phyloP scores from a whole-genome alignment of 2,113 vertebrate genomes.

The Notarius quadriscutis region DNA sequence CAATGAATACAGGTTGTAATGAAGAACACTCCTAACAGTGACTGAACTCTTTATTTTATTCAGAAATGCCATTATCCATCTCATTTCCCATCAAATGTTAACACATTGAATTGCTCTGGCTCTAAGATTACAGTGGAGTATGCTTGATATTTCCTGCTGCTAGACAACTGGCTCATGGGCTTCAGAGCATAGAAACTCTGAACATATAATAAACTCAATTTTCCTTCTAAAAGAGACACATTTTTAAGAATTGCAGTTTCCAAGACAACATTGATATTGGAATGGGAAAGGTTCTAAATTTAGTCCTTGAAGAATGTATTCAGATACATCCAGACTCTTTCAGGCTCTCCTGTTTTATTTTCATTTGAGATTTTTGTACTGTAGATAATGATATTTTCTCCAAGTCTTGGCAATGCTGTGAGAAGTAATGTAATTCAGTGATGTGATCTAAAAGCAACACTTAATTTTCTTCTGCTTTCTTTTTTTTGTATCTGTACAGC shows the following conservation, averaged over 20 bases:
- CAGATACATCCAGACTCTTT: neutral
- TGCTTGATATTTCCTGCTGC: slow-evolving; percentile 25
- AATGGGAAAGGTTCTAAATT: slow-evolving; percentile 42
- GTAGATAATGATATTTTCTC: slow-evolving; percentile 3
- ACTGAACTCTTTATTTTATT: neutral
- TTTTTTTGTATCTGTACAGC: neutral
- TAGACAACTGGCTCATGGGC: neutral
- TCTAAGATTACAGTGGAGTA: neutral
- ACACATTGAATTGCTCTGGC: slow-evolving; percentile 55
- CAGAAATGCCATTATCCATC: slow-evolving; percentile 68
- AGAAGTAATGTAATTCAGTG: neutral
- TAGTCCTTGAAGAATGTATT: slow-evolving; percentile 34
- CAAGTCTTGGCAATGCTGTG: neutral
- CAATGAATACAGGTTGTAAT: neutral
- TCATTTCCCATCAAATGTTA: slow-evolving; percentile 69
- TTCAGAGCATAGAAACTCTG: neutral
- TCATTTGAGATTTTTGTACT: slow-evolving; percentile 8
- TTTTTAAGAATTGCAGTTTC: slow-evolving; percentile 33
- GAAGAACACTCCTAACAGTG: neutral
- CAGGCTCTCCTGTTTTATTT: neutral
- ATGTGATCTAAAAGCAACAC: neutral
- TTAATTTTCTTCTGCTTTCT: neutral
- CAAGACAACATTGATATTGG: slow-evolving; percentile 43
- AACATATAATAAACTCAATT: slow-evolving; percentile 11
- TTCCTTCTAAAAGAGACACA: neutral